Percentiles rank a stretch among this genome's conserved stretches.
phyloP scores from a whole-genome alignment of 2,797 vertebrate genomes.

The Spinibarbus caldwelli region DNA sequence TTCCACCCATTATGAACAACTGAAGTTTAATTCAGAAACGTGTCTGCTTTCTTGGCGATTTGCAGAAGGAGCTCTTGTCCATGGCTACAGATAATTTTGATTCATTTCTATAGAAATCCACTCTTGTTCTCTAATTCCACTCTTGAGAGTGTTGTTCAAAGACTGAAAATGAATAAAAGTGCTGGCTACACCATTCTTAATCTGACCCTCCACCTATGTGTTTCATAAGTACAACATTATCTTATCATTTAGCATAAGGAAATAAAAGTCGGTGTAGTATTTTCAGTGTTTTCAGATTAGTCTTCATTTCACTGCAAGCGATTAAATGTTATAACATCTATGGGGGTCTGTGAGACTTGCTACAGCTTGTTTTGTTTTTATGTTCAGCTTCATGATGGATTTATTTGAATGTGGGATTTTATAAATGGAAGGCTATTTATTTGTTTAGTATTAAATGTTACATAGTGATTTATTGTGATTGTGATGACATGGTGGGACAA shows the following conservation, averaged over 20 bases:
- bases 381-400: neutral
- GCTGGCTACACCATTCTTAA: neutral
- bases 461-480: neutral
- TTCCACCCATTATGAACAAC: neutral
- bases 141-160: neutral
- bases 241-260: neutral
- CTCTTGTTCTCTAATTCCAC: neutral
- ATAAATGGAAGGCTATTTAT: neutral
- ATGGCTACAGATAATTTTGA: neutral
- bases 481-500: neutral
- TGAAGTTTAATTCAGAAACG: neutral
- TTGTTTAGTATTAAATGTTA: neutral
- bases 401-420: neutral
- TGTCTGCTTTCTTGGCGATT: neutral
- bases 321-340: neutral
- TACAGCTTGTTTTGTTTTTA: neutral
- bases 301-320: neutral
- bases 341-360: neutral
- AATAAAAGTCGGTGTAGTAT: neutral
- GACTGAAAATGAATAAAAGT: neutral
- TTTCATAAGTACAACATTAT: neutral
- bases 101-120: neutral
- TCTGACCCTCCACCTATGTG: neutral
- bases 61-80: neutral
- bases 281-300: neutral